Base-by-base conservation (phyloP, 2,113 vertebrate species). In the Micronycteris hirsuta region DNA sequence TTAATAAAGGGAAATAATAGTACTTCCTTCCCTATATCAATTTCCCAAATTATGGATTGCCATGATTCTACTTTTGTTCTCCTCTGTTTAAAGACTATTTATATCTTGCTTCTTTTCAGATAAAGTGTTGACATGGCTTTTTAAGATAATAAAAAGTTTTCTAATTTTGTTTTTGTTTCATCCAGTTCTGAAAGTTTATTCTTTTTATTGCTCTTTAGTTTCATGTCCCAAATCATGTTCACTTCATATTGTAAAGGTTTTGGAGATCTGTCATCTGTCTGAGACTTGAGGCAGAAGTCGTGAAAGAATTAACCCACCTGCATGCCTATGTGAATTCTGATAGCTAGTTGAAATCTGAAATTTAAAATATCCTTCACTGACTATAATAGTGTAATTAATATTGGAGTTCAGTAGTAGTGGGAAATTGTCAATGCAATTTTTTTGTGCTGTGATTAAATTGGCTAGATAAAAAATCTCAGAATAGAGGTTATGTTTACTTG, bases 131-230 rank as follows among this genome's bases (percentile, higher is more conserved):
- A 67, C 20, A 24, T 31, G 74, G 13, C 28, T 56, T 94, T 95
- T 71, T 61, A 76, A 90, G 7, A 78, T 47, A 74, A 68, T 22
- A 45, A 85, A 28, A 61, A 20, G 0, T 78, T 96, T 76, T 82
- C 67, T 73, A 56, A 77, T 80, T 89, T 89, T 81, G 26, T 45
- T 71, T 91, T 77, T 86, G 36, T 96, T 90, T 95, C 33, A 58
- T 24, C 19, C 5, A 65, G 0, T 96, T 19, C 93, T 95, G 13
- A 84, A 92, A 84, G 41, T 56, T 82, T 13, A 5, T 47, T 41
- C 7, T 80, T 65, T 58, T 89, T 76, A 33, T 43, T 67, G 7
- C 1, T 54, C 1, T 67, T 71, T 3, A 11, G 54, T 74, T 89
- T 86, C 16, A 31, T 80, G 33, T 91, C 49, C 49, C 74, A 93